Evolutionary conservation across 2,888 invertebrate genomes (phyloP).

Genomic region (Drosophila nigritarsus): DNA sequence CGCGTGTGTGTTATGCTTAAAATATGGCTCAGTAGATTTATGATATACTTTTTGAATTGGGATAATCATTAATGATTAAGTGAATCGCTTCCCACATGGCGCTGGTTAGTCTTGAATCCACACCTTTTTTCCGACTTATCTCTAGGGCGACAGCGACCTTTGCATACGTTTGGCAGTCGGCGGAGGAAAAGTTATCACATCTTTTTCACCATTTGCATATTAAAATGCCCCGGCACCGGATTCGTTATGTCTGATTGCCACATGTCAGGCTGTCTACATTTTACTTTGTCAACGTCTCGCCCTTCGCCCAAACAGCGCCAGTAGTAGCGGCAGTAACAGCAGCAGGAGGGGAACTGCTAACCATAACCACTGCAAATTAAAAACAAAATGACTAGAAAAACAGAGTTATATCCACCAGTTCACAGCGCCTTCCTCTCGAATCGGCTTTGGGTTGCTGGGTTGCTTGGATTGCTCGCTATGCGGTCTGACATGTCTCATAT

Average conservation of each 20-base stretch:
- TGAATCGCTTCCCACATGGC: slow-evolving; percentile 26
- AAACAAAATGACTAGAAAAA: slow-evolving; percentile 60
- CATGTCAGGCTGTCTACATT: slow-evolving; percentile 66
- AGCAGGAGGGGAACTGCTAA: slow-evolving; percentile 15
- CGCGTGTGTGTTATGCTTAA: not conserved
- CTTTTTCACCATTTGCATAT: slow-evolving; percentile 71
- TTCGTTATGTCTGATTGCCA: slow-evolving; percentile 70
- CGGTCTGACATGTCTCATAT: slow-evolving; percentile 70
- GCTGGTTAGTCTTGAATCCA: slow-evolving; percentile 9
- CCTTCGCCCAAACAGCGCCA: slow-evolving; percentile 5
- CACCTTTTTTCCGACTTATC: slow-evolving; percentile 33
- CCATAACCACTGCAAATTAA: slow-evolving; percentile 57
- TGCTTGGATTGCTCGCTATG: slow-evolving; percentile 37
- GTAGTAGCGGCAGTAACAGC: not conserved
- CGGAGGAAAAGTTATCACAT: slow-evolving; percentile 55
- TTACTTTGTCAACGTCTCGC: slow-evolving; percentile 61
- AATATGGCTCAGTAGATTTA: slow-evolving; percentile 36
- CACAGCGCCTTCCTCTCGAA: slow-evolving; percentile 16
- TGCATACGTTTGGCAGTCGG: slow-evolving; percentile 11
- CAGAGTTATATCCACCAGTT: slow-evolving; percentile 38
- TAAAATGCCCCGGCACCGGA: slow-evolving; percentile 56
- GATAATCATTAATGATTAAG: slow-evolving; percentile 65
- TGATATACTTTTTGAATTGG: slow-evolving; percentile 37
- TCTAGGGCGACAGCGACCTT: slow-evolving; percentile 23
- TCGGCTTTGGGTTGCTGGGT: slow-evolving; percentile 17